A percentile compares a stretch with the other conserved stretches of the same genome.
Evolutionary conservation across 2,113 vertebrate species (phyloP).

Genomic region (Actinemys pallida): DNA sequence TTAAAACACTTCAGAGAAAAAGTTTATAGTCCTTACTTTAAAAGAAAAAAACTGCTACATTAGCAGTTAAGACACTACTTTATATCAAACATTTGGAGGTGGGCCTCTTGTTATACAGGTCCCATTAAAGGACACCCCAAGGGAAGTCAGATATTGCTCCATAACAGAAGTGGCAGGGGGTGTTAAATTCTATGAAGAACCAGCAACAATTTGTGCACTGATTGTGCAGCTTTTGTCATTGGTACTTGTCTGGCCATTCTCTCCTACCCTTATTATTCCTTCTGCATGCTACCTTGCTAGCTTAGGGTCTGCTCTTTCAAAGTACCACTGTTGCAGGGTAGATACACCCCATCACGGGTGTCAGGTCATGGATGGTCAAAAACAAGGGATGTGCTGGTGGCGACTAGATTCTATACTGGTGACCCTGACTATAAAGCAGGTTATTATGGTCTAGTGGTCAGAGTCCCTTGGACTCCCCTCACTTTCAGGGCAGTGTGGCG

Average conservation of each 20-base stretch:
- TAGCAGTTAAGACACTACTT: background rate
- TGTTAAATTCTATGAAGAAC: background rate
- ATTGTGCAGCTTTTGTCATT: accelerated
- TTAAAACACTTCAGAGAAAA: background rate
- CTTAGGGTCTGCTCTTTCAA: background rate
- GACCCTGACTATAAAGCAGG: too few species aligned
- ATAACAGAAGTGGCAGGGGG: accelerated
- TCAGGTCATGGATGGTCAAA: too few species aligned
- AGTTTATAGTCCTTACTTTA: background rate
- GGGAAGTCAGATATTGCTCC: background rate
- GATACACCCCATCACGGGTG: too few species aligned
- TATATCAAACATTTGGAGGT: background rate
- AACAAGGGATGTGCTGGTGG: too few species aligned
- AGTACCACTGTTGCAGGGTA: background rate
- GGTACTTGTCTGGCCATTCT: background rate
- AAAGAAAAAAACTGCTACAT: background rate
- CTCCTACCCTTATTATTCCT: background rate
- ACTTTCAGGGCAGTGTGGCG: too few species aligned
- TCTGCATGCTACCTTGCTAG: background rate
- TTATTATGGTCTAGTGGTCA: too few species aligned
- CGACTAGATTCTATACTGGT: too few species aligned
- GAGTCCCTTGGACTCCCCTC: too few species aligned
- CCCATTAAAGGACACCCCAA: background rate
- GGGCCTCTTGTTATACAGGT: accelerated
- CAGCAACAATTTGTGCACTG: background rate